Percentiles rank a stretch among this genome's conserved stretches.
These are phyloP conservation scores for Paralinhomoeus sp. DNA, from an alignment of 2,888 invertebrate genomes.

Conservation along the genomic window DNA sequence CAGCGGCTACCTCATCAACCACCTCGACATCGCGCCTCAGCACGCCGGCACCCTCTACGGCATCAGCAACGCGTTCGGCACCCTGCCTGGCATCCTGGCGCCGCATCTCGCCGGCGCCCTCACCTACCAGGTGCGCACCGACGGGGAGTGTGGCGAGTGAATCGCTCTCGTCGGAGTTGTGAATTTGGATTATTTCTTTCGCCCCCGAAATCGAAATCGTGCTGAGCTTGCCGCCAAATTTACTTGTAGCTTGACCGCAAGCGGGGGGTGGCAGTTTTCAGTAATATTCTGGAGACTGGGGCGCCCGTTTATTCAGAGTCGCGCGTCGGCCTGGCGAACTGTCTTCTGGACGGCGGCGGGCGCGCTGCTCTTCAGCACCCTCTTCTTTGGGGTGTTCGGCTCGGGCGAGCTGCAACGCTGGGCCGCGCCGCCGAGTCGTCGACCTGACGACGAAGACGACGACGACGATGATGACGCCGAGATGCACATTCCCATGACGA, in stretches of 20 bases:
- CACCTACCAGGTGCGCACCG: conserved; percentile 11
- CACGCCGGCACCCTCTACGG: conserved; percentile 27
- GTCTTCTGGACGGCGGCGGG: conserved; percentile 2
- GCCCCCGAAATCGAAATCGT: too few species aligned
- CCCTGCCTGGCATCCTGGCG: conserved; percentile 26
- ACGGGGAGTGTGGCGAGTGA: too few species aligned
- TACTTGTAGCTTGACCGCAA: too few species aligned
- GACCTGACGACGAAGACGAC: too few species aligned
- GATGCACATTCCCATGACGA: too few species aligned
- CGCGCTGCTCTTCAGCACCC: not conserved
- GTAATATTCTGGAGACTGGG: too few species aligned
- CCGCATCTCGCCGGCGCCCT: conserved; percentile 23
- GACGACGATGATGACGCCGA: too few species aligned
- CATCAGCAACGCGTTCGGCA: conserved; percentile 26
- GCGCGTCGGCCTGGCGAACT: not conserved
- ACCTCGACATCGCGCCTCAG: conserved; percentile 27
- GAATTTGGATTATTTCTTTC: too few species aligned
- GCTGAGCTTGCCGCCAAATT: too few species aligned
- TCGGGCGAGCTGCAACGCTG: conserved; percentile 2
- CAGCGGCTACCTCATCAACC: conserved; percentile 27
- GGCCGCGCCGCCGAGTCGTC: too few species aligned
- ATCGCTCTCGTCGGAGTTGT: too few species aligned
- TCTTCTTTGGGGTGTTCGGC: not conserved
- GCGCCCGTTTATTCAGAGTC: not conserved
- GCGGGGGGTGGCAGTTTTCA: too few species aligned